Conservation (phyloP, 2,797 vertebrate genomes). For the Loriculus beryllinus region DNA sequence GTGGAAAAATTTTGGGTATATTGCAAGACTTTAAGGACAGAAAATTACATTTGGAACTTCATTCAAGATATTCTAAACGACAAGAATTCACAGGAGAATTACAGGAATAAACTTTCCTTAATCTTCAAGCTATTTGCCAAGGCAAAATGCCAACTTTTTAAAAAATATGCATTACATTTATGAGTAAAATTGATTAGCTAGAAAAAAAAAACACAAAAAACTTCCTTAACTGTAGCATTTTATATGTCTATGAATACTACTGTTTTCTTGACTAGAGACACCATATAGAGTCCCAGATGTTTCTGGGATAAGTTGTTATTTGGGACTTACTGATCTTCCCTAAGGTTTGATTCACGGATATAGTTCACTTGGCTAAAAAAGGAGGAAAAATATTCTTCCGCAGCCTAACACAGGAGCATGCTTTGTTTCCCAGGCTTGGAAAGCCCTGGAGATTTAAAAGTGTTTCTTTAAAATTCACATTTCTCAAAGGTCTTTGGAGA, state of each 20-base stretch:
- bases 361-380: background rate
- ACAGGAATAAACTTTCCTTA: conserved; percentile 3
- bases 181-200: background rate
- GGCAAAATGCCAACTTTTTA: conserved; percentile 35
- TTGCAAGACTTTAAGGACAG: background rate
- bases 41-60: background rate
- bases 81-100: background rate
- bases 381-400: background rate
- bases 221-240: background rate
- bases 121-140: conserved; percentile 28
- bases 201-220: background rate
- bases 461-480: background rate
- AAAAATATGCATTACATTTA: background rate
- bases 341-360: background rate
- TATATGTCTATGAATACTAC: background rate
- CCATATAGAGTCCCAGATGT: background rate
- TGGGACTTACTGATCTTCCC: background rate
- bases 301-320: background rate
- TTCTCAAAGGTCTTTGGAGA: background rate
- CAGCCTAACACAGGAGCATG: background rate
- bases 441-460: background rate
- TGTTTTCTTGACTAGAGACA: background rate
- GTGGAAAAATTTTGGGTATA: background rate
- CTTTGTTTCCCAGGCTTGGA: background rate
- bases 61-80: background rate